Percentiles rank a stretch among this genome's conserved stretches.
Conservation (phyloP, 53 echinoderm and acorn worm species). For the Temnopleurus reevesii region DNA sequence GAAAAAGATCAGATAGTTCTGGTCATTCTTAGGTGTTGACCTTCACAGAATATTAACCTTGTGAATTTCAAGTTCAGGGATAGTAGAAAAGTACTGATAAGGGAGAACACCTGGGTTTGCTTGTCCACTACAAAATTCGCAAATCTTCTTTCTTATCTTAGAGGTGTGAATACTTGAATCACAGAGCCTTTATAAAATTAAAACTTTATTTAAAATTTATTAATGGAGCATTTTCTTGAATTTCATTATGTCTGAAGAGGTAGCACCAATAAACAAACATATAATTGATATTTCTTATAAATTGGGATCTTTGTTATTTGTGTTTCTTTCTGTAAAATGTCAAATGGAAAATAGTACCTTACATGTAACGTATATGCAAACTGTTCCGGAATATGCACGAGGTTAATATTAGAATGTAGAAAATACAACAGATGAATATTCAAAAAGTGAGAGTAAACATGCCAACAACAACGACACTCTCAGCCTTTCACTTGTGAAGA, state of each 20-base stretch:
- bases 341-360: too few species aligned
- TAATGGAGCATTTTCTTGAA: neutral
- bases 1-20: neutral
- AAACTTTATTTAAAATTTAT: neutral
- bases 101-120: neutral
- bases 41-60: slow-evolving; percentile 4
- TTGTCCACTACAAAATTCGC: neutral
- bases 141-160: neutral
- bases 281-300: too few species aligned
- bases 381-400: too few species aligned
- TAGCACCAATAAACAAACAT: neutral
- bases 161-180: neutral
- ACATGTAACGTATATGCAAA: too few species aligned
- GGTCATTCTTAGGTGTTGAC: neutral
- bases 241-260: neutral
- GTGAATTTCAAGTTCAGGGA: slow-evolving; percentile 6
- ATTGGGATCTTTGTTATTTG: too few species aligned
- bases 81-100: neutral
- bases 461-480: too few species aligned
- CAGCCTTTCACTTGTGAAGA: too few species aligned
- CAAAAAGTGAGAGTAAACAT: too few species aligned
- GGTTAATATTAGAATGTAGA: too few species aligned
- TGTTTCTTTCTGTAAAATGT: too few species aligned
- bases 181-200: neutral
- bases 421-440: too few species aligned